A percentile compares a stretch with the other conserved stretches of the same genome.
These are phyloP conservation scores for Micoletzkya japonica DNA, from an alignment of 2,888 invertebrate genomes.

Conservation along the genomic window DNA sequence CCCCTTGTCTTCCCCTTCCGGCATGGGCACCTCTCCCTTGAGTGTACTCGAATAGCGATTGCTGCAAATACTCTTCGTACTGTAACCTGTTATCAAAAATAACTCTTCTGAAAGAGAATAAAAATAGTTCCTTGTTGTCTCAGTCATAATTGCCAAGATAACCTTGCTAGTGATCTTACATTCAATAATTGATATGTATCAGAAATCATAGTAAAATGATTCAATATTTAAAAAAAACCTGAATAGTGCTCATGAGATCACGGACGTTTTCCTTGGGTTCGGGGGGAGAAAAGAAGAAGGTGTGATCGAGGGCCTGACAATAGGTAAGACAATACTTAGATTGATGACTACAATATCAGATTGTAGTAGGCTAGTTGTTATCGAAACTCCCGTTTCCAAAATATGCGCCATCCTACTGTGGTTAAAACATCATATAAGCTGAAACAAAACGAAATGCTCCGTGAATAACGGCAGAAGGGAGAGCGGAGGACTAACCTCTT, in stretches of 20 bases:
- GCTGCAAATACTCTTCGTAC: conserved; percentile 30
- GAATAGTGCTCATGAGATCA: conserved; percentile 47
- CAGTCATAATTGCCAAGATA: background rate
- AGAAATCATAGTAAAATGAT: background rate
- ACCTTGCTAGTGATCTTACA: background rate
- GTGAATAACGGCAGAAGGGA: too few species aligned
- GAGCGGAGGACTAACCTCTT: conserved; percentile 71
- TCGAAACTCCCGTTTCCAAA: too few species aligned
- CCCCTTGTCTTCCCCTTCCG: conserved; percentile 32
- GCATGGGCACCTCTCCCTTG: conserved; percentile 58
- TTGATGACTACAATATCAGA: background rate
- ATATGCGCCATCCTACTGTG: too few species aligned
- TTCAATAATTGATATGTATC: background rate
- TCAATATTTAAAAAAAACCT: conserved; percentile 32
- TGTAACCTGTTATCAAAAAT: background rate
- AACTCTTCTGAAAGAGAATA: background rate
- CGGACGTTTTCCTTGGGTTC: conserved; percentile 74
- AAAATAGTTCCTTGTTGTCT: background rate
- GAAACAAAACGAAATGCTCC: too few species aligned
- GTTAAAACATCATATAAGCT: too few species aligned
- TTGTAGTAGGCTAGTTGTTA: too few species aligned
- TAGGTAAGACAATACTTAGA: background rate
- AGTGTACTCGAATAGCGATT: conserved; percentile 58
- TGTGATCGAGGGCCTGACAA: conserved; percentile 77
- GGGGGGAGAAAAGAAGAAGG: conserved; percentile 98